Evolutionary conservation across 1,140 invertebrate genomes (phyloP).

Genomic region (Leptinotarsa texana): DNA sequence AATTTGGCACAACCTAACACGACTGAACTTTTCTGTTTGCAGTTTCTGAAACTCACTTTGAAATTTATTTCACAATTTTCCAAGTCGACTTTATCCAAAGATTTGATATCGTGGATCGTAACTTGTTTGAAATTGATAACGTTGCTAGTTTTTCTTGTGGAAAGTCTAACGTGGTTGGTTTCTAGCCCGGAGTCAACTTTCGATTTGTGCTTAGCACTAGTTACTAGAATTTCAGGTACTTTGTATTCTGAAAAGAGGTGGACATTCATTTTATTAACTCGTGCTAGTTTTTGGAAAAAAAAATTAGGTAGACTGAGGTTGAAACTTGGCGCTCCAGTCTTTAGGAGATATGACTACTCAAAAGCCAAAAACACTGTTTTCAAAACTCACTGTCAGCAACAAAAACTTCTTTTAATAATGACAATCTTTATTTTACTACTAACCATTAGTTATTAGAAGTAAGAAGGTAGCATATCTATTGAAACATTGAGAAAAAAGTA

Average conservation of each 20-base stretch:
- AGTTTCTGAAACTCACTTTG: slow-evolving; percentile 43
- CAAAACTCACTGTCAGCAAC: no score
- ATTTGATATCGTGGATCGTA: slow-evolving; percentile 45
- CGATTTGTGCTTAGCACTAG: slow-evolving; percentile 33
- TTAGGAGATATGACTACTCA: no score
- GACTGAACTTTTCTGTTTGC: slow-evolving; percentile 44
- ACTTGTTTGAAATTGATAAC: slow-evolving; percentile 47
- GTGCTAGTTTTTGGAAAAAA: no score
- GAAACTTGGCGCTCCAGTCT: no score
- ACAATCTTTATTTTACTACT: no score
- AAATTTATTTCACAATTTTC: slow-evolving; percentile 44
- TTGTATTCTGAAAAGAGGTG: slow-evolving; percentile 49
- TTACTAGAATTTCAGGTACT: slow-evolving; percentile 44
- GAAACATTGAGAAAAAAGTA: no score
- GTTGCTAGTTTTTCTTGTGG: slow-evolving; percentile 43
- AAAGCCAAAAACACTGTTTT: no score
- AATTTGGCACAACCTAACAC: slow-evolving; percentile 47
- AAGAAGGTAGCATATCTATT: no score
- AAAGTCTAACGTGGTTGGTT: slow-evolving; percentile 45
- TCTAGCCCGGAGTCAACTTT: slow-evolving; percentile 48
- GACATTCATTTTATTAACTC: no score
- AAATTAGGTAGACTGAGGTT: no score
- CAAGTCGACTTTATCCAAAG: slow-evolving; percentile 43
- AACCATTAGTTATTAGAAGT: no score
- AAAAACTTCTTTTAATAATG: no score